phyloP scores from a whole-genome alignment of 2,888 invertebrate genomes.

The Himalopsyche tibetana region DNA sequence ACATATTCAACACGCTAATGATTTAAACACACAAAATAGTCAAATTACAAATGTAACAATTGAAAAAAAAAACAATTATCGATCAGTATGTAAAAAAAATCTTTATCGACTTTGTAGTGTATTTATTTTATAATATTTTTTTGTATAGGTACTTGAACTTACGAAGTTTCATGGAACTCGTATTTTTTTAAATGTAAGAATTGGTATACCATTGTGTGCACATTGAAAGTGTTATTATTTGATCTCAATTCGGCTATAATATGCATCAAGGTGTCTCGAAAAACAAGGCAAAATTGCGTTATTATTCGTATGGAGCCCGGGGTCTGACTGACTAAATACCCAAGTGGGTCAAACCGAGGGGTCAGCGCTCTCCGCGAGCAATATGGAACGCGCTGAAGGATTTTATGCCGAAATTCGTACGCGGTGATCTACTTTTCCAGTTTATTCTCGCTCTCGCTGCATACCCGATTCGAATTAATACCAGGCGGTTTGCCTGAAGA shows the following conservation, averaged over 20 bases:
- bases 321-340: constrained; percentile 41
- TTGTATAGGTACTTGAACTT: too few species aligned
- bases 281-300: constrained; percentile 33
- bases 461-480: constrained; percentile 27
- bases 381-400: constrained; percentile 63
- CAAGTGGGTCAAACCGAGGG: constrained; percentile 58
- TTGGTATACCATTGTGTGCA: not conserved
- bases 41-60: too few species aligned
- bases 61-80: too few species aligned
- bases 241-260: constrained; percentile 3
- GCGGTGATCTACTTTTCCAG: constrained; percentile 66
- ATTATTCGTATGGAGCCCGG: constrained; percentile 42
- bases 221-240: constrained; percentile 1
- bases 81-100: too few species aligned
- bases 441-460: constrained; percentile 47
- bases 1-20: too few species aligned
- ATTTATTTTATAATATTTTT: too few species aligned
- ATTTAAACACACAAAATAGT: too few species aligned
- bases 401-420: constrained; percentile 61
- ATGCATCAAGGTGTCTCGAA: constrained; percentile 23
- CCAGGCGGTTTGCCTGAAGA: constrained; percentile 17
- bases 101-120: too few species aligned
- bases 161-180: too few species aligned
- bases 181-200: too few species aligned
- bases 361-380: constrained; percentile 68